phyloP scores from a whole-genome alignment of 2,113 vertebrate genomes.

The Numenius arquata region DNA sequence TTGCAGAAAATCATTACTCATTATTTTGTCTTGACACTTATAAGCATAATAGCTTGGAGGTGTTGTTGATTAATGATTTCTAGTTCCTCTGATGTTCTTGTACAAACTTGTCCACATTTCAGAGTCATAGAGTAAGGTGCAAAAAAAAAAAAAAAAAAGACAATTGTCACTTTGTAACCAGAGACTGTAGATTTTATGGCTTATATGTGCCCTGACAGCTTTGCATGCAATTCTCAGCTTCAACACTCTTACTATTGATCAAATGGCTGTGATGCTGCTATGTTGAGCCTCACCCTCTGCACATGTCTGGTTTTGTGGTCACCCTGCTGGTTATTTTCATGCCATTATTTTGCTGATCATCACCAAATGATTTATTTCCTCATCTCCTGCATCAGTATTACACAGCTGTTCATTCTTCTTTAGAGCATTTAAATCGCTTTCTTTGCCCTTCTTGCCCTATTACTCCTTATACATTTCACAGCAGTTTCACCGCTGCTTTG shows the following conservation, averaged over 20 bases:
- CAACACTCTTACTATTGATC: background rate
- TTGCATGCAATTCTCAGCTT: background rate
- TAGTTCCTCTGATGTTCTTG: slow-evolving; percentile 54
- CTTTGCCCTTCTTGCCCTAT: background rate
- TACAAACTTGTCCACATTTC: slow-evolving; percentile 39
- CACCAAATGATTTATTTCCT: slow-evolving; percentile 14
- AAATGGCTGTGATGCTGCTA: background rate
- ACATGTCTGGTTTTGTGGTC: background rate
- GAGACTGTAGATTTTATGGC: background rate
- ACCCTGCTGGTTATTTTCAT: background rate
- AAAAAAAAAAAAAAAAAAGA: background rate
- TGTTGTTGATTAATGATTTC: slow-evolving; percentile 59
- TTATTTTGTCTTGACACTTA: slow-evolving; percentile 41
- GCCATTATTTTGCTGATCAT: slow-evolving; percentile 17
- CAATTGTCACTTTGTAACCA: slow-evolving; percentile 44
- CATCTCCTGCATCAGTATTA: background rate
- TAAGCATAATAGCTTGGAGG: slow-evolving; percentile 40
- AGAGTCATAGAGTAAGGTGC: background rate
- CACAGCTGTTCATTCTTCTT: background rate
- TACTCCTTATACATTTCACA: background rate
- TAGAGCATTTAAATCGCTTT: background rate
- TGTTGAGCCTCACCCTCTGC: background rate
- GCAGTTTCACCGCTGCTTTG: background rate
- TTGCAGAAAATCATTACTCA: slow-evolving; percentile 56
- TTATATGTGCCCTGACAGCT: background rate